phyloP scores from a whole-genome alignment of 2,113 vertebrate species.

The Archilochus colubris region DNA sequence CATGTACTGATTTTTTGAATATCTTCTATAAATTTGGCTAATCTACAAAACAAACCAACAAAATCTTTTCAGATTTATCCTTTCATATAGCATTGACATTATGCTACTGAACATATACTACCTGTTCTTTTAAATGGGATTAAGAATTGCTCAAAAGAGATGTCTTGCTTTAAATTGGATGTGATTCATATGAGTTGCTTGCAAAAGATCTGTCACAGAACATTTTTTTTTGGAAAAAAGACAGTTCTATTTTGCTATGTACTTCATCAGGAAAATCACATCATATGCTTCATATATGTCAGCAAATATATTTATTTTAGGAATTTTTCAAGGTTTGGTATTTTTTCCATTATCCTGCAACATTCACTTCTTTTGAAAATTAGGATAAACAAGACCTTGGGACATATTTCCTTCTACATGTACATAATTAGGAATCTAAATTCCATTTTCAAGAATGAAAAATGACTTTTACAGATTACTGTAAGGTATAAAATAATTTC shows the following conservation, averaged over 20 bases:
- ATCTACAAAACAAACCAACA: background rate
- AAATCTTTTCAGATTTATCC: background rate
- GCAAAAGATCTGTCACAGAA: background rate
- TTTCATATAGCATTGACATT: background rate
- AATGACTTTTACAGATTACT: background rate
- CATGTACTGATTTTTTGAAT: background rate
- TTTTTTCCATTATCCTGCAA: background rate
- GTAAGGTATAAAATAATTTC: background rate
- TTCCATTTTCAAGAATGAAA: background rate
- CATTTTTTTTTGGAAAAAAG: background rate
- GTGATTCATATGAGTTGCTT: background rate
- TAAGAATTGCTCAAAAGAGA: background rate
- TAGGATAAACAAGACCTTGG: background rate
- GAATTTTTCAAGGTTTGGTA: background rate
- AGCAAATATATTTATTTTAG: background rate
- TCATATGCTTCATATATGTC: background rate
- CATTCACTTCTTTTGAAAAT: background rate
- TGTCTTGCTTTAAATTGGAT: background rate
- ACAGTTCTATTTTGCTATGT: background rate
- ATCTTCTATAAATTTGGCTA: background rate
- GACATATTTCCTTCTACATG: background rate
- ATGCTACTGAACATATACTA: background rate
- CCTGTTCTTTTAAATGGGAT: background rate
- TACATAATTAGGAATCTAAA: background rate
- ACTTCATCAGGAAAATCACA: background rate